These are phyloP conservation scores for Rhinoderma darwinii DNA, from an alignment of 2,113 vertebrate species.

Conservation along the genomic window DNA sequence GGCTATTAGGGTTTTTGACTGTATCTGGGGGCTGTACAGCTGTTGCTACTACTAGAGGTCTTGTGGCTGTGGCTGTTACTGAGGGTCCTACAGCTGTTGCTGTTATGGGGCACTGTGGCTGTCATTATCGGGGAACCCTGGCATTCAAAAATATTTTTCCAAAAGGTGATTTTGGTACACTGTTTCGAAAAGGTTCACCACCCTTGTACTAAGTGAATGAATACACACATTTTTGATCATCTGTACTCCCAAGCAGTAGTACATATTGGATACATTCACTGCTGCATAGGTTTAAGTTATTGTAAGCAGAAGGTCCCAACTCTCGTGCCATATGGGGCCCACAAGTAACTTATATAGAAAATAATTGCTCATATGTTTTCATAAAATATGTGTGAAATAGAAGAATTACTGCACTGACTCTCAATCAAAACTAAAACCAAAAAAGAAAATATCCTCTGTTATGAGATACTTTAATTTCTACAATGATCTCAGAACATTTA, in stretches of 20 bases:
- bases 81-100: no score
- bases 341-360: not conserved
- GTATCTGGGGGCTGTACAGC: no score
- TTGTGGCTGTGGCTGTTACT: no score
- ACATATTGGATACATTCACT: not conserved
- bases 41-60: no score
- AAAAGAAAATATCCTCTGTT: constrained; percentile 27
- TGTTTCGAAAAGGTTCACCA: not conserved
- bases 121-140: no score
- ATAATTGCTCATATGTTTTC: not conserved
- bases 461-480: constrained; percentile 71
- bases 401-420: not conserved
- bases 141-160: no score
- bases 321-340: not conserved
- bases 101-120: no score
- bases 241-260: not conserved
- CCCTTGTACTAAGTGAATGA: no score
- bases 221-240: not conserved
- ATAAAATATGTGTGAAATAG: not conserved
- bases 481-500: constrained; percentile 69
- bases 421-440: not conserved
- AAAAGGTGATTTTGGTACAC: no score
- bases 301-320: not conserved
- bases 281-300: not conserved
- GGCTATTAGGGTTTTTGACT: no score